Base-by-base conservation (phyloP, 2,113 vertebrate species). In the Aplodontia rufa region DNA sequence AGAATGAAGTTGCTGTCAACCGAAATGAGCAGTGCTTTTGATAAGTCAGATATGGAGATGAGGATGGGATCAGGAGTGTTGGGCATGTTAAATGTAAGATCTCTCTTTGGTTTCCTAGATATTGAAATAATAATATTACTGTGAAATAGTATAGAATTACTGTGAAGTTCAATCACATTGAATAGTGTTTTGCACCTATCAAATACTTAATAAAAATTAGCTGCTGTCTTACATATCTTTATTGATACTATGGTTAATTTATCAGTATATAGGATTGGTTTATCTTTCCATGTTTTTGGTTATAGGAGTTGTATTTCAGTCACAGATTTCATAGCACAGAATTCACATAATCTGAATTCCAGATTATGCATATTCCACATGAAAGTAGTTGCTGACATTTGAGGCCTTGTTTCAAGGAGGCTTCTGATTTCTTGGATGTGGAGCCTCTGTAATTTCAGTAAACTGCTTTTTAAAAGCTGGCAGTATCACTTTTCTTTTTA, bases 401-500 rank as follows among this genome's bases (percentile, higher is more conserved):
- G 47, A 96, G 42, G 40, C 58, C 30, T 75, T 60, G 58, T 60
- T 85, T 71, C 37, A 58, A 74, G 19, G 32, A 49, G 24, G 17
- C 53, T 51, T 96, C 83, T 80, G 8, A 37, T 53, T 82, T 58
- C 76, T 97, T 96, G 40, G n/a, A 84, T 66, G 47, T 58, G 40
- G 68, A 86, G 32, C 42, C 28, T 93, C 55, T 45, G 5, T 76
- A 28, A 60, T 93, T 95, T 96, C 84, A 90, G 71, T 88, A 92
- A 87, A 95, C 19, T 75, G 40, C 62, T 97, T 96, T 86, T 85
- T 42, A 82, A 60, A 94, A 81, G 92, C 62, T 94, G 72, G 83
- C 72, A 78, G 58, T 74, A 69, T 93, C 89, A 74, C 55, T 96
- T 96, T 94, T 93, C 86, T 90, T 94, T 84, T 89, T 74, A 95